These are phyloP conservation scores for Styela clava DNA, from an alignment of 23 tunicate species.

Conservation along the genomic window DNA sequence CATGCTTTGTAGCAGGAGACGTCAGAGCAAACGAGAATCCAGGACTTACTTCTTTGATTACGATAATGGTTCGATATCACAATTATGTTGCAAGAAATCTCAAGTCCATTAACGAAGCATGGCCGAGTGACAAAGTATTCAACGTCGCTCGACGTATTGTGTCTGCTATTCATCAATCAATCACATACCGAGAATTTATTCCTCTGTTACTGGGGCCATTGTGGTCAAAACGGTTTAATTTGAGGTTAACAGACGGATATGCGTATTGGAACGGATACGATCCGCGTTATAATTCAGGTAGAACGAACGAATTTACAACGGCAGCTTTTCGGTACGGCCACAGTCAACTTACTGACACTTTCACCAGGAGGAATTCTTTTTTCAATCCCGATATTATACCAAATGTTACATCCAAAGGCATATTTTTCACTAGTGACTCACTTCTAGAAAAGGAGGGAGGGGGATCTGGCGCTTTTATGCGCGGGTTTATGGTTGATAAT, in stretches of 20 bases:
- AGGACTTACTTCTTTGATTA: constrained; percentile 59
- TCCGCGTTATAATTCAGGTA: constrained; percentile 54
- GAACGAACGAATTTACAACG: constrained; percentile 73
- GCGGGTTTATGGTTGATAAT: constrained; percentile 52
- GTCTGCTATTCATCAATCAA: constrained; percentile 49
- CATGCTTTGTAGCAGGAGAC: constrained; percentile 87
- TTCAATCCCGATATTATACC: constrained; percentile 26
- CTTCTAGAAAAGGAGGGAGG: constrained; percentile 32
- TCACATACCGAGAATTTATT: constrained; percentile 72
- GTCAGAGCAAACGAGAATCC: constrained; percentile 67
- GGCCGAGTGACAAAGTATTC: constrained; percentile 48
- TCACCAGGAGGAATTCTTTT: constrained; percentile 37
- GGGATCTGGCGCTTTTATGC: constrained; percentile 51
- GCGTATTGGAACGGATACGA: constrained; percentile 82
- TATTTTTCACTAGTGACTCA: constrained; percentile 64
- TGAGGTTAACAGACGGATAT: constrained; percentile 12
- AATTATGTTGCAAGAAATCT: constrained; percentile 48
- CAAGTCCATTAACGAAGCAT: constrained; percentile 39
- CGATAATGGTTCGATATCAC: constrained; percentile 69
- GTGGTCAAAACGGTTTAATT: constrained; percentile 43
- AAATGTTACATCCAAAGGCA: neutral
- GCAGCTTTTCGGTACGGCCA: constrained; percentile 91
- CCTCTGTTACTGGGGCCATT: constrained; percentile 59
- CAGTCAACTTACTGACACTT: constrained; percentile 33
- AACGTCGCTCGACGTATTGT: constrained; percentile 59